These are phyloP conservation scores for Echiichthys vipera DNA, from an alignment of 2,797 vertebrate genomes.

Conservation along the genomic window DNA sequence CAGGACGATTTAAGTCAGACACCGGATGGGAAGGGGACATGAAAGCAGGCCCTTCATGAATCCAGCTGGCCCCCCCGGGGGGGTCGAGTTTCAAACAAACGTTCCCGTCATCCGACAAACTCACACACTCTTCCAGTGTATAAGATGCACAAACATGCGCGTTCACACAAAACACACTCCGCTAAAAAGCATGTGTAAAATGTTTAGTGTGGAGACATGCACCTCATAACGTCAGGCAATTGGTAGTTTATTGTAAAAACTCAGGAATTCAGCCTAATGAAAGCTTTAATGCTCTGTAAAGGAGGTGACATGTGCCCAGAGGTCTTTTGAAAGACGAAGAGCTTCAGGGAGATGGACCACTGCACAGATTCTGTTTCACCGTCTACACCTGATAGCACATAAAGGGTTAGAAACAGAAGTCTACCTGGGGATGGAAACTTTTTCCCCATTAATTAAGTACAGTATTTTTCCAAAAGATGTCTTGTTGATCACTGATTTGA, in stretches of 20 bases:
- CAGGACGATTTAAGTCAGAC: conserved; percentile 68
- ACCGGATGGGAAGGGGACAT: conserved; percentile 73
- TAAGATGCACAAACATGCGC: conserved; percentile 42
- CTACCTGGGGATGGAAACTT: neutral
- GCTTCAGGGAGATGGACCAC: conserved; percentile 26
- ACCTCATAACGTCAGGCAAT: conserved; percentile 41
- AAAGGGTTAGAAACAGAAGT: neutral
- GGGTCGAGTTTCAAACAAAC: conserved; percentile 76
- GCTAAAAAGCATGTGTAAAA: conserved; percentile 57
- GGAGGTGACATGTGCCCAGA: conserved; percentile 53
- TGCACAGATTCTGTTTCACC: neutral
- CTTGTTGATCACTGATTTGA: neutral
- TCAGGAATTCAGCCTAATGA: conserved; percentile 76
- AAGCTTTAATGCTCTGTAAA: conserved; percentile 78
- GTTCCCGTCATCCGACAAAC: conserved; percentile 47
- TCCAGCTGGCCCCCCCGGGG: conserved; percentile 56
- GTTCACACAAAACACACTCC: conserved; percentile 28
- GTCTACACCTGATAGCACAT: neutral
- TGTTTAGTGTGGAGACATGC: conserved; percentile 52
- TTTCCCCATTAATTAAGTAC: neutral
- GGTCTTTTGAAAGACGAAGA: conserved; percentile 63
- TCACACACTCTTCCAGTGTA: conserved; percentile 20
- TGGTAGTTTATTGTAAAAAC: conserved; percentile 72
- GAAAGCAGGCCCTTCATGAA: conserved; percentile 79
- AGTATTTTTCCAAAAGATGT: neutral